Conservation (phyloP, 1,140 invertebrate species). For the Hylaeus anthracinus region DNA sequence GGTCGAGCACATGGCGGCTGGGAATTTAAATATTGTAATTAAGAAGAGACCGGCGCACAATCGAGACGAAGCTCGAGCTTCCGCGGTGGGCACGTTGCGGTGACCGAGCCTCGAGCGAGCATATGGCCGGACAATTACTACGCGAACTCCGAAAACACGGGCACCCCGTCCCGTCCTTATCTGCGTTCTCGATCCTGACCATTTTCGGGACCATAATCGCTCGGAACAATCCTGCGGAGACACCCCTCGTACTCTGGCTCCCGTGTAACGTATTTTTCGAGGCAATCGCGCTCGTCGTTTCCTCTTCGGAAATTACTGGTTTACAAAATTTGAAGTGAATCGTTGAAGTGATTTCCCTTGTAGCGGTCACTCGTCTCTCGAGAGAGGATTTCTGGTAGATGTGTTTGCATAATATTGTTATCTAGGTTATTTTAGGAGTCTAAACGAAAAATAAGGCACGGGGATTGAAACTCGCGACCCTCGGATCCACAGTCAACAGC, state of each 20-base stretch:
- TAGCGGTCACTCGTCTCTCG: conserved; percentile 10
- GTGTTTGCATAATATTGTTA: too few relatives aligned
- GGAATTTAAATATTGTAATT: conserved; percentile 79
- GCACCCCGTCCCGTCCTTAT: conserved; percentile 45
- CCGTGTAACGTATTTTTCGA: neutral
- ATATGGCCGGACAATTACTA: conserved; percentile 70
- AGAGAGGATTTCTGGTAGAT: too few relatives aligned
- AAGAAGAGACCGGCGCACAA: conserved; percentile 60
- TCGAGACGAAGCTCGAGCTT: conserved; percentile 65
- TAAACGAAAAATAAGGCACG: too few relatives aligned
- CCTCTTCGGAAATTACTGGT: too few relatives aligned
- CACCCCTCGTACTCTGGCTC: conserved; percentile 18
- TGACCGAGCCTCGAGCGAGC: conserved; percentile 60
- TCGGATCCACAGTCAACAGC: too few relatives aligned
- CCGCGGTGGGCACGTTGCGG: conserved; percentile 65
- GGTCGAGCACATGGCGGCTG: conserved; percentile 67
- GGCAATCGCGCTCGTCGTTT: too few relatives aligned
- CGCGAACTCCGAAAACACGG: conserved; percentile 51
- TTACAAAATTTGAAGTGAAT: neutral
- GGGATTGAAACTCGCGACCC: too few relatives aligned
- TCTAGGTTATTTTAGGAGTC: too few relatives aligned
- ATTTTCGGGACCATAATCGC: conserved; percentile 30
- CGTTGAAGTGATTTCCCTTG: neutral
- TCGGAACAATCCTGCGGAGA: conserved; percentile 20
- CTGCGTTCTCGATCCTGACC: conserved; percentile 45